These are phyloP conservation scores for Lethenteron reissneri DNA, from an alignment of 2,113 vertebrate genomes.

Conservation along the genomic window DNA sequence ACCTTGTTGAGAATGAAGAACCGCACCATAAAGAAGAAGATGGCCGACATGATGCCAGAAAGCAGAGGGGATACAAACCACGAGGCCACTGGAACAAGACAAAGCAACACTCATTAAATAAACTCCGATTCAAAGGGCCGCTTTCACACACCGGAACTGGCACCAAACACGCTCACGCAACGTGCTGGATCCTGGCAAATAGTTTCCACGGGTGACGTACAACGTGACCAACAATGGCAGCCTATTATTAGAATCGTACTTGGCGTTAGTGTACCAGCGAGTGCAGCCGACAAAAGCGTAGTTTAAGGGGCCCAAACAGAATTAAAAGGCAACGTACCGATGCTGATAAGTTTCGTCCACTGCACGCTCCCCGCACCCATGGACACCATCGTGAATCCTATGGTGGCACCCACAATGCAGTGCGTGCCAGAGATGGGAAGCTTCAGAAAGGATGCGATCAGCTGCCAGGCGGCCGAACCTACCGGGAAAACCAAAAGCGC, in stretches of 20 bases:
- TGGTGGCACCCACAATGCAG: constrained; percentile 83
- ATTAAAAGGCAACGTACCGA: constrained; percentile 31
- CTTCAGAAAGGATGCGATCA: constrained; percentile 69
- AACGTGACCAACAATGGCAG: no score
- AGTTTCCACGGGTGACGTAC: no score
- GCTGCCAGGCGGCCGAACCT: constrained; percentile 91
- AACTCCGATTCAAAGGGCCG: not conserved
- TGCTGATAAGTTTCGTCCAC: constrained; percentile 69
- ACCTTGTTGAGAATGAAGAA: constrained; percentile 68
- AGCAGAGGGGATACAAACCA: constrained; percentile 90
- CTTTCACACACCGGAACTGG: no score
- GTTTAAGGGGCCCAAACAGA: not conserved
- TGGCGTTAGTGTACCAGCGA: not conserved
- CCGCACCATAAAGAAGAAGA: constrained; percentile 60
- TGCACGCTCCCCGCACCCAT: constrained; percentile 49
- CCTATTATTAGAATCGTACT: not conserved
- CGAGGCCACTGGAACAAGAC: constrained; percentile 37
- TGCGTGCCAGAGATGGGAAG: constrained; percentile 92
- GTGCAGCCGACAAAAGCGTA: not conserved
- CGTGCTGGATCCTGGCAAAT: no score
- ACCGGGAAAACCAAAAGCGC: constrained; percentile 1
- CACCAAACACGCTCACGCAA: no score
- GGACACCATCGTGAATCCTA: constrained; percentile 73
- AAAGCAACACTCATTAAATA: not conserved
- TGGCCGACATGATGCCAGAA: constrained; percentile 71